These are phyloP conservation scores for Neodiprion lecontei DNA, from an alignment of 1,140 invertebrate genomes.

Conservation along the genomic window DNA sequence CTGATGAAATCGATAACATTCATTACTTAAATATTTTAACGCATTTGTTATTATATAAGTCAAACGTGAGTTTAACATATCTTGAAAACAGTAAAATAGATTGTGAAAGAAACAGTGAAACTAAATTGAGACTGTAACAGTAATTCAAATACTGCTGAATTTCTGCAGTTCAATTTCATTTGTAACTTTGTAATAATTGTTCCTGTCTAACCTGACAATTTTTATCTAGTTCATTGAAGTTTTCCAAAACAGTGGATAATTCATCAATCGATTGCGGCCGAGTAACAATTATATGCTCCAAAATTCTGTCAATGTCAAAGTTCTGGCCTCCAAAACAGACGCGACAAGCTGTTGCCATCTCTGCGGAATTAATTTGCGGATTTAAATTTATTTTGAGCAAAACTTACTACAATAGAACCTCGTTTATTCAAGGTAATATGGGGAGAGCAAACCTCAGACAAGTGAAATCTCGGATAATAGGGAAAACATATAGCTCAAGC, in stretches of 20 bases:
- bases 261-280: slow-evolving; percentile 38
- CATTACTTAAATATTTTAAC: not conserved
- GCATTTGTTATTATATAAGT: not conserved
- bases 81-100: too few relatives aligned
- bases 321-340: slow-evolving; percentile 15
- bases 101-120: too few relatives aligned
- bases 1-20: slow-evolving; percentile 28
- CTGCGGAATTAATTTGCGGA: slow-evolving; percentile 23
- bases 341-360: slow-evolving; percentile 33
- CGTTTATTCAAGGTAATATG: not conserved
- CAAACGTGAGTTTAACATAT: too few relatives aligned
- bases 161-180: slow-evolving; percentile 6
- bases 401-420: not conserved
- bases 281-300: slow-evolving; percentile 37
- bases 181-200: slow-evolving; percentile 22
- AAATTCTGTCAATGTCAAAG: slow-evolving; percentile 31
- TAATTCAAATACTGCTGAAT: slow-evolving; percentile 7
- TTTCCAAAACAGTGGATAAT: slow-evolving; percentile 35
- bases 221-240: slow-evolving; percentile 30
- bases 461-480: too few relatives aligned
- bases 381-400: not conserved
- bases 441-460: too few relatives aligned
- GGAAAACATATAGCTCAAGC: too few relatives aligned
- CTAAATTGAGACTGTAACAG: too few relatives aligned
- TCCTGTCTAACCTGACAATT: slow-evolving; percentile 22